Percentiles rank a stretch among this genome's conserved stretches.
phyloP scores from a whole-genome alignment of 2,797 vertebrate genomes.

The Melanotaenia trifasciata region DNA sequence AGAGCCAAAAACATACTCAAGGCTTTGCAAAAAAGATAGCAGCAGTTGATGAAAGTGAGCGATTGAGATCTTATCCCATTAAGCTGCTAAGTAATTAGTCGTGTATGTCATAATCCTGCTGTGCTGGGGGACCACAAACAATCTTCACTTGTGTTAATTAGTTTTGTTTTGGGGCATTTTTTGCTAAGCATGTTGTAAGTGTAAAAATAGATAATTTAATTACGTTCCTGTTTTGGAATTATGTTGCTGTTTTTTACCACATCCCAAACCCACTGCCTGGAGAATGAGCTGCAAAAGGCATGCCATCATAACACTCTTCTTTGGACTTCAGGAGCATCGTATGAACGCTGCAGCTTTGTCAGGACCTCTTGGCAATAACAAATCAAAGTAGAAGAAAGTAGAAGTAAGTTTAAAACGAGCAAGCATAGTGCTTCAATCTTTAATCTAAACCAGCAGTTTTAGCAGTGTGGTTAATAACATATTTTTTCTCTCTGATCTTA shows the following conservation, averaged over 20 bases:
- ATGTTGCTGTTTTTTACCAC: not conserved
- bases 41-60: conserved; percentile 17
- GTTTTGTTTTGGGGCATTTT: conserved; percentile 28
- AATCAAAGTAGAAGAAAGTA: no score
- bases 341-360: no score
- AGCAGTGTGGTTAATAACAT: no score
- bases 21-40: conserved; percentile 8
- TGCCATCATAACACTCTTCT: no score
- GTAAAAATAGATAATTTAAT: conserved; percentile 5
- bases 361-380: no score
- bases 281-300: not conserved
- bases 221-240: not conserved
- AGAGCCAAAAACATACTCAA: conserved; percentile 12
- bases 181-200: conserved; percentile 5
- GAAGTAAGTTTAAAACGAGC: no score
- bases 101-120: conserved; percentile 25
- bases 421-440: no score
- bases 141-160: conserved; percentile 34
- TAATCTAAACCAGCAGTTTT: no score
- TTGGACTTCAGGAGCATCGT: no score
- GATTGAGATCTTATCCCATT: conserved; percentile 36
- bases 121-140: conserved; percentile 22
- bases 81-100: conserved; percentile 54
- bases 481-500: no score
- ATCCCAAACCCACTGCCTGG: not conserved